A percentile compares a stretch with the other conserved stretches of the same genome.
phyloP scores from a whole-genome alignment of 2,113 vertebrate species.

The Cyanoliseus patagonus region DNA sequence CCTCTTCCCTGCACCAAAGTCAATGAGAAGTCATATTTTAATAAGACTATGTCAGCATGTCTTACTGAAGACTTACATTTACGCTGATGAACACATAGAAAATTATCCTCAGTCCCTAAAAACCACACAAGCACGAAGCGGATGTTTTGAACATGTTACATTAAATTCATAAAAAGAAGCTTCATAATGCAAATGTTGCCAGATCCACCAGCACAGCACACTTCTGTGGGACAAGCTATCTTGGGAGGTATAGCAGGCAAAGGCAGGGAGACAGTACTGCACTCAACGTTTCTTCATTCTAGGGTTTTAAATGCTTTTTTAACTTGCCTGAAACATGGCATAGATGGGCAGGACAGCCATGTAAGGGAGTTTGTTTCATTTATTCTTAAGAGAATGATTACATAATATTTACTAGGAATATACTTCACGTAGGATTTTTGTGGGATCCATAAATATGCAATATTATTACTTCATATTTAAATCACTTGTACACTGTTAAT shows the following conservation, averaged over 20 bases:
- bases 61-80: background rate
- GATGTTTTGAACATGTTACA: background rate
- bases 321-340: background rate
- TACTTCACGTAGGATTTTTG: background rate
- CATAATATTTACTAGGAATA: background rate
- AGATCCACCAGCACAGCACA: background rate
- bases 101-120: background rate
- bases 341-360: background rate
- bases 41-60: background rate
- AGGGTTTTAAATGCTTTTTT: background rate
- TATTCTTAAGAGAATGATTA: background rate
- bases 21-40: background rate
- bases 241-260: background rate
- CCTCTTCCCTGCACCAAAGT: background rate
- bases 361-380: background rate
- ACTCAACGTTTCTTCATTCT: background rate
- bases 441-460: background rate
- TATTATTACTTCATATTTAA: background rate
- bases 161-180: background rate
- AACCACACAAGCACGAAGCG: background rate
- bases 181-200: background rate
- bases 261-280: background rate
- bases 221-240: background rate
- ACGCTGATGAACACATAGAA: background rate
- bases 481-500: background rate